Conservation (phyloP, 2,888 invertebrate genomes). For the Drosophila koepferae region DNA sequence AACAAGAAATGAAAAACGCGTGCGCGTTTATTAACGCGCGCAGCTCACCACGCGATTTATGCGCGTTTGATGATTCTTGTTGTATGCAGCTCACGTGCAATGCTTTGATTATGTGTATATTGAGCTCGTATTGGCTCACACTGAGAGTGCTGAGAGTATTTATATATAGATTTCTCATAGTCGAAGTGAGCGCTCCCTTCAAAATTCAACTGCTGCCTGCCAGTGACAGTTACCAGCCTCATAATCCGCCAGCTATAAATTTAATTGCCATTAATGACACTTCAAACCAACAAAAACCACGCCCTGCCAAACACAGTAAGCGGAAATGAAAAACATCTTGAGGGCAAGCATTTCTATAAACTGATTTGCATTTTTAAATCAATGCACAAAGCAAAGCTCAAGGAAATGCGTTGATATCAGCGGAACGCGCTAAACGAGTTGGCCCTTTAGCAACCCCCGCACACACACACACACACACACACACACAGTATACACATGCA, state of each 20-base stretch:
- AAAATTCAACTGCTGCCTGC: slow-evolving; percentile 35
- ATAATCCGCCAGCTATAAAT: slow-evolving; percentile 73
- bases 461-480: slow-evolving; percentile 23
- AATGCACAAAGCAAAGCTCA: slow-evolving; percentile 64
- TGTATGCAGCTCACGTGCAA: slow-evolving; percentile 25
- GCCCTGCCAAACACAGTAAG: slow-evolving; percentile 58
- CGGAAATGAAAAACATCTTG: slow-evolving; percentile 78
- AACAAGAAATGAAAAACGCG: slow-evolving; percentile 12
- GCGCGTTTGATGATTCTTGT: slow-evolving; percentile 10
- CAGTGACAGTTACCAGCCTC: slow-evolving; percentile 74
- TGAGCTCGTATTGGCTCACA: neutral
- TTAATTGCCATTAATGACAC: slow-evolving; percentile 77
- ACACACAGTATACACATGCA: neutral
- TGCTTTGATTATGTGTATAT: neutral
- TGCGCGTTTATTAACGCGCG: slow-evolving; percentile 26
- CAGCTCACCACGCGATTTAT: slow-evolving; percentile 30
- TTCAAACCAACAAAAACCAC: slow-evolving; percentile 43
- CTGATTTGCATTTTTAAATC: slow-evolving; percentile 81
- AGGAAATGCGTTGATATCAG: slow-evolving; percentile 39
- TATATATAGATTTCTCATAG: slow-evolving; percentile 3
- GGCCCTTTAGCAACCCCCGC: slow-evolving; percentile 51
- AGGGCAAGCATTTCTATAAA: slow-evolving; percentile 64
- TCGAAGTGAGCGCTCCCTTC: neutral
- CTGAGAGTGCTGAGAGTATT: neutral
- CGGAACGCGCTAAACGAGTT: slow-evolving; percentile 51